phyloP scores from a whole-genome alignment of 2,888 invertebrate species.

The Lordiphosa andalusiaca region DNA sequence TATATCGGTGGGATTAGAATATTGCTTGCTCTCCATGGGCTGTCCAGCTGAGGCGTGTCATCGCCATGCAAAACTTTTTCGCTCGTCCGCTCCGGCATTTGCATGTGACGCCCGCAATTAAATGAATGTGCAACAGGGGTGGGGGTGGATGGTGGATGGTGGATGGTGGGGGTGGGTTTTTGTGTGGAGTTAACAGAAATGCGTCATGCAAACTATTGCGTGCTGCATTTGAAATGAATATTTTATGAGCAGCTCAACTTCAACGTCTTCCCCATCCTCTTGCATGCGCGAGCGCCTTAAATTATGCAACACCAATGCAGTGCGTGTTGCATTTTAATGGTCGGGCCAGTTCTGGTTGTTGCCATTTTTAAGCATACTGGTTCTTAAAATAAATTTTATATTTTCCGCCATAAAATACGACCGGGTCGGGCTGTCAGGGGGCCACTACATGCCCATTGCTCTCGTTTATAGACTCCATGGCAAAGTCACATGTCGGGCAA shows the following conservation, averaged over 20 bases:
- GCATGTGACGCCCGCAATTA: conserved; percentile 55
- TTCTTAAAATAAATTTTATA: no score
- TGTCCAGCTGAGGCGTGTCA: conserved; percentile 58
- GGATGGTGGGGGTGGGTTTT: no score
- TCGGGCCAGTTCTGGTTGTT: background rate
- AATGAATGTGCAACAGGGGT: conserved; percentile 27
- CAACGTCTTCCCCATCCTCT: conserved; percentile 31
- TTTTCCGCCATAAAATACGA: no score
- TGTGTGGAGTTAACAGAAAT: conserved; percentile 26
- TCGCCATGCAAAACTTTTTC: conserved; percentile 50
- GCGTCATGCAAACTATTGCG: conserved; percentile 71
- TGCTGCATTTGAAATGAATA: conserved; percentile 71
- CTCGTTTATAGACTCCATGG: background rate
- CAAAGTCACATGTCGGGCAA: conserved; percentile 18
- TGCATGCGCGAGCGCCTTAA: conserved; percentile 60
- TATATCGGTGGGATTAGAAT: conserved; percentile 45
- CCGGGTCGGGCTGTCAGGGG: no score
- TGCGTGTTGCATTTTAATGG: conserved; percentile 71
- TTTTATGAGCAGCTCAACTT: conserved; percentile 57
- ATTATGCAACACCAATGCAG: conserved; percentile 63
- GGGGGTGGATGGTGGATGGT: no score
- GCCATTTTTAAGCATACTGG: background rate
- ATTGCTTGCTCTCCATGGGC: conserved; percentile 25
- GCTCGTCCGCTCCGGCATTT: conserved; percentile 38
- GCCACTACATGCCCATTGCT: no score